These are phyloP conservation scores for Jacana jacana DNA, from an alignment of 2,113 vertebrate genomes.

Conservation along the genomic window DNA sequence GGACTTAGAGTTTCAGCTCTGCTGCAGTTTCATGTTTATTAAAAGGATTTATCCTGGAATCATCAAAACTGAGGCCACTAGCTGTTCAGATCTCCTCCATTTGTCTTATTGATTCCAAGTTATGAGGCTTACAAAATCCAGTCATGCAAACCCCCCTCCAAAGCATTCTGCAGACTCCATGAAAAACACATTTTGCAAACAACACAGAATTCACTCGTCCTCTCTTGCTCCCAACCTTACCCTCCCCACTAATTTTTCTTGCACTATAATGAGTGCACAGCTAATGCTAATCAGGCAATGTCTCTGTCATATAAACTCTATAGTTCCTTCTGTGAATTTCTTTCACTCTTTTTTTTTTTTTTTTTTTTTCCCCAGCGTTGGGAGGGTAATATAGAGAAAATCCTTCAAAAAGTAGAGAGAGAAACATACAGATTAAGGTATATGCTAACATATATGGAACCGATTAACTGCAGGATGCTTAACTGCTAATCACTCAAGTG, in stretches of 20 bases:
- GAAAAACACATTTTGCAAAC: neutral
- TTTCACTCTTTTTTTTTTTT: neutral
- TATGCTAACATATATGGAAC: neutral
- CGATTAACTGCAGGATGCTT: neutral
- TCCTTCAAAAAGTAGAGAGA: neutral
- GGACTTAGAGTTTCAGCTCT: constrained; percentile 26
- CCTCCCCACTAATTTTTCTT: neutral
- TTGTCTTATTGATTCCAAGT: constrained; percentile 42
- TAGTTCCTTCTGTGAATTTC: neutral
- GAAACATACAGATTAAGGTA: neutral
- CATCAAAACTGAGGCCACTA: neutral
- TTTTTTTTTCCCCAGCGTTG: neutral
- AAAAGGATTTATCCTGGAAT: constrained; percentile 31
- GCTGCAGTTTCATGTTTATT: constrained; percentile 46
- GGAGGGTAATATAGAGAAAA: neutral
- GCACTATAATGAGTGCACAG: neutral
- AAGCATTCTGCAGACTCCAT: neutral
- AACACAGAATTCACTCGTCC: neutral
- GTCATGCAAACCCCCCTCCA: neutral
- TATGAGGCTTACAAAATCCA: constrained; percentile 17
- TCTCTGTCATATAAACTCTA: neutral
- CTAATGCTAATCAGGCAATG: neutral
- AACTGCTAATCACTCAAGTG: neutral
- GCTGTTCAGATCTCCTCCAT: constrained; percentile 31
- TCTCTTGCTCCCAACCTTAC: neutral